Evolutionary conservation across 2,888 invertebrate genomes (phyloP), one percentile per base, ranked within the genome.

Genomic region (Diarsia mendica): DNA sequence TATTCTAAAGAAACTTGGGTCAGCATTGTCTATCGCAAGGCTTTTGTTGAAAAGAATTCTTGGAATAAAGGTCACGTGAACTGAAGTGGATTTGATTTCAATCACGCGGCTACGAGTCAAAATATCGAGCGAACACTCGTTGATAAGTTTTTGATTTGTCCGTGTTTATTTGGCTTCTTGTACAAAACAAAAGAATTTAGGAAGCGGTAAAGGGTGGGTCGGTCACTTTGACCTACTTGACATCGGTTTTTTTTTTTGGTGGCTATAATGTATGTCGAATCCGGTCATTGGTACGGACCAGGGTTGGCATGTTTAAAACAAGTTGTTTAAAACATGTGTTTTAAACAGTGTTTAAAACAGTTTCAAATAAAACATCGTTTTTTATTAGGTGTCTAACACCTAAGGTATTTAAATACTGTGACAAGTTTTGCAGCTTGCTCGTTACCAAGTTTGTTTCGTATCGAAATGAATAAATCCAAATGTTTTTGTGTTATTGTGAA

Each of bases 1-100:
- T 81, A 60, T 72, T 70, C n/a, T 66, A 23, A 75, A 72, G 46
- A 69, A 72, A 55, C 46, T 83, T 67, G 46, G 69, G 49, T 69
- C 46, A 69, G 72, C 53, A 75, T 82, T 83, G 72, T 75, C 66
- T 79, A 72, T 55, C 44, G 55, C 15, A 18, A 55, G 39, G 51
- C 66, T 77, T 83, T 80, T 67, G 63, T 72, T 77, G 49, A 23
- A 63, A 49, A 63, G 49, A 64, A 74, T 20, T 80, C 64, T 67
- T 72, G 39, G 61, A 66, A 51, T 53, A 74, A 71, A 83, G 77
- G 78, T 77, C 65, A 79, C 68, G 75, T 69, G 76, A 48, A 72
- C 55, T 28, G 58, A 60, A 66, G 65, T 60, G 63, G 18, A 66
- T 71, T 71, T 64, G 67, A 72, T 70, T 65, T 48, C 11, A 68